Percentiles rank a stretch among this genome's conserved stretches.
phyloP scores from a whole-genome alignment of 2,888 invertebrate genomes.

The Acronicta alni region DNA sequence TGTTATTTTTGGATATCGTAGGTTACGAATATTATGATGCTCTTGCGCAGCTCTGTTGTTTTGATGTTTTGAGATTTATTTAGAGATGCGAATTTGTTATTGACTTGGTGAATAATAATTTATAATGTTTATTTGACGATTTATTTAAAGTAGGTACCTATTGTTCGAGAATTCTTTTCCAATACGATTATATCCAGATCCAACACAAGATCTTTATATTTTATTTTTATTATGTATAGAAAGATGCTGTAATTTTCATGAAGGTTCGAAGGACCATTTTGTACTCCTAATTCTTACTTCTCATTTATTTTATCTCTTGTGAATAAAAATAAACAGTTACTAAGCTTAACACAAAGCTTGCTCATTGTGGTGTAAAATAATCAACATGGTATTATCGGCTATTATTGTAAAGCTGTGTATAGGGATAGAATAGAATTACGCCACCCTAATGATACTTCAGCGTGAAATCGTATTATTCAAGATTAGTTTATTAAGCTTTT shows the following conservation, averaged over 20 bases:
- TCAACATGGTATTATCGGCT: constrained; percentile 63
- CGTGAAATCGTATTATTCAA: constrained; percentile 71
- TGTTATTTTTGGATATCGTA: constrained; percentile 60
- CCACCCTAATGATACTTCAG: constrained; percentile 69
- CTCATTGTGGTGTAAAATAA: constrained; percentile 60
- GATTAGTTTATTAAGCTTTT: constrained; percentile 52
- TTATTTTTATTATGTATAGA: too few species aligned
- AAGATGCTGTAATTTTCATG: not conserved
- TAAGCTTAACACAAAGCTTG: constrained; percentile 36
- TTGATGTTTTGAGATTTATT: constrained; percentile 20
- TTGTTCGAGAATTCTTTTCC: too few species aligned
- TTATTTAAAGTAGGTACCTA: too few species aligned
- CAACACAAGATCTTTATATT: too few species aligned
- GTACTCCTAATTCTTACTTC: not conserved
- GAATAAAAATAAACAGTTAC: constrained; percentile 38
- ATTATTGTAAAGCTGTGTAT: constrained; percentile 65
- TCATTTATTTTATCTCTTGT: constrained; percentile 25
- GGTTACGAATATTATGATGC: constrained; percentile 50
- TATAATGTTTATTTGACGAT: too few species aligned
- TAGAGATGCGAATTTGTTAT: not conserved
- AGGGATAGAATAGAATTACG: constrained; percentile 69
- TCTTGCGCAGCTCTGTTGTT: constrained; percentile 47
- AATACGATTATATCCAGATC: too few species aligned
- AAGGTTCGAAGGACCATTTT: not conserved
- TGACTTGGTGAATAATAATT: not conserved